Percentiles rank a stretch among this genome's conserved stretches.
Conservation (phyloP, 2,888 invertebrate species). For the Orthosia incerta region DNA sequence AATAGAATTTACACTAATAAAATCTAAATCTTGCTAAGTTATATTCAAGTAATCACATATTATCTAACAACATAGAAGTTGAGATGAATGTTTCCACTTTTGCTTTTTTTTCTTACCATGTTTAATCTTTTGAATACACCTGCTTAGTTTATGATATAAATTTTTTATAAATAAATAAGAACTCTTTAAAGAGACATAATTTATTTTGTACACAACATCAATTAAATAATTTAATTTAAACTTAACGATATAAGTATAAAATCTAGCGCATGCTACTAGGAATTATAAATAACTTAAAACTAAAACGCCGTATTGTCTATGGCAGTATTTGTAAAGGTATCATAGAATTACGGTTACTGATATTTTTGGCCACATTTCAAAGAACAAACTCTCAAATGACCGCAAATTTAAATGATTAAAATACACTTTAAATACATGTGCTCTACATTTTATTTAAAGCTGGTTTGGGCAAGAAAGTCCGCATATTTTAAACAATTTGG, state of each 20-base stretch:
- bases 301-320: conserved; percentile 4
- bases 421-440: not conserved
- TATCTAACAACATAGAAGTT: no score
- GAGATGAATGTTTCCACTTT: not conserved
- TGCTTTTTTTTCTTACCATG: not conserved
- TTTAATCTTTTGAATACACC: not conserved
- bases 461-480: not conserved
- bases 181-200: conserved; percentile 20
- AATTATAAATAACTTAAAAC: conserved; percentile 52
- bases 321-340: not conserved
- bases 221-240: conserved; percentile 45
- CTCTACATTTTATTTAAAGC: not conserved
- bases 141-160: no score
- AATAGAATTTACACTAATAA: no score
- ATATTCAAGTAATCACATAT: no score
- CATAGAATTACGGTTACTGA: not conserved
- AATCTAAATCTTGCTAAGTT: no score
- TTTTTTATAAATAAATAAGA: conserved; percentile 37
- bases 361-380: not conserved
- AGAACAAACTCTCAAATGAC: not conserved
- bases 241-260: conserved; percentile 5
- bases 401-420: not conserved
- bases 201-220: conserved; percentile 46
- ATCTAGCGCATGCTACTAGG: not conserved
- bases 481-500: not conserved